Percentiles rank a stretch among this genome's conserved stretches.
phyloP scores from a whole-genome alignment of 1,140 invertebrate species.

The Eulimnadia texana region DNA sequence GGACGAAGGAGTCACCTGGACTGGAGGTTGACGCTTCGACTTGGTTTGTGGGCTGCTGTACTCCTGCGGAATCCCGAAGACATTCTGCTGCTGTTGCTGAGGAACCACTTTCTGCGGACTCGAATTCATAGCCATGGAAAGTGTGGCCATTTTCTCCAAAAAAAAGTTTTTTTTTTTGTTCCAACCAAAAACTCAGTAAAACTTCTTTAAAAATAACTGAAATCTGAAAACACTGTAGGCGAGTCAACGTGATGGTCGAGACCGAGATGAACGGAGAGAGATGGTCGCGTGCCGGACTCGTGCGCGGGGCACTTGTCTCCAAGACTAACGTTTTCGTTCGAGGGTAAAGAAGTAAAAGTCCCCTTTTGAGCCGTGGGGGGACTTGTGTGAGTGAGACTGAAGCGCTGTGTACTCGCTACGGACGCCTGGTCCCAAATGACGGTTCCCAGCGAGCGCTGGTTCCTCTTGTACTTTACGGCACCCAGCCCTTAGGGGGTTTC shows the following conservation, averaged over 20 bases:
- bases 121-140: not conserved
- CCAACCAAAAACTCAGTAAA: not conserved
- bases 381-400: not conserved
- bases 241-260: no score
- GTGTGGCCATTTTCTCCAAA: not conserved
- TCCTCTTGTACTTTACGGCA: slow-evolving; percentile 9
- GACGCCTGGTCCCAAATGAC: slow-evolving; percentile 10
- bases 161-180: not conserved
- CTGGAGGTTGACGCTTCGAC: not conserved
- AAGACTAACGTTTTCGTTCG: not conserved
- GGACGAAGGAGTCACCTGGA: not conserved
- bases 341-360: not conserved
- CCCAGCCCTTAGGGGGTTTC: not conserved
- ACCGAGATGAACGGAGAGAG: no score
- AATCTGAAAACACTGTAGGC: no score
- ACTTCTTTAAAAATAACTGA: not conserved
- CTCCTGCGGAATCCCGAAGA: not conserved
- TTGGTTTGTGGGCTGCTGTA: slow-evolving; percentile 4
- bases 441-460: not conserved
- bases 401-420: not conserved
- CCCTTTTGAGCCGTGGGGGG: not conserved
- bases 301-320: not conserved
- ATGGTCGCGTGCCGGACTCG: not conserved
- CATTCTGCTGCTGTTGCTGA: not conserved
- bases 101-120: slow-evolving; percentile 8